A percentile compares a stretch with the other conserved stretches of the same genome.
Conservation (phyloP, 2,797 vertebrate species). For the Halcyon leucocephala region DNA sequence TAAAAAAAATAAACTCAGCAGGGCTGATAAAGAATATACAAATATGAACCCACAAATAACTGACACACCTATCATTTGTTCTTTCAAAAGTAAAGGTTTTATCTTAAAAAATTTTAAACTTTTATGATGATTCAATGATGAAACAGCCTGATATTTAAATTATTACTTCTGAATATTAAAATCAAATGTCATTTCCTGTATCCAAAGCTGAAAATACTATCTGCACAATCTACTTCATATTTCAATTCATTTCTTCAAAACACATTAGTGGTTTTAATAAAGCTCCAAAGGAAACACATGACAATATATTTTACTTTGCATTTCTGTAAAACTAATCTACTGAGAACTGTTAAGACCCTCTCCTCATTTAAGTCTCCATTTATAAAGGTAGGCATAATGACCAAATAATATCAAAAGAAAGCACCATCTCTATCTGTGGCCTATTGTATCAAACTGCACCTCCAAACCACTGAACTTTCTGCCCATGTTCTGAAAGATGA, state of each 20-base stretch:
- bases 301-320: neutral
- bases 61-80: neutral
- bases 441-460: neutral
- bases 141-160: neutral
- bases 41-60: slow-evolving; percentile 9
- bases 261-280: neutral
- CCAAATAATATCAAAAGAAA: neutral
- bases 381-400: neutral
- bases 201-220: neutral
- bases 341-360: neutral
- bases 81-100: neutral
- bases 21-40: neutral
- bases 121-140: neutral
- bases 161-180: slow-evolving; percentile 10
- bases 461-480: neutral
- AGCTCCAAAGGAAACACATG: neutral
- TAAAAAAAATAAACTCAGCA: slow-evolving; percentile 40
- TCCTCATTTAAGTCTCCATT: neutral
- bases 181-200: neutral
- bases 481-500: neutral
- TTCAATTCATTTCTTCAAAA: neutral
- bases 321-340: neutral
- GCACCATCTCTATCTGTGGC: slow-evolving; percentile 35
- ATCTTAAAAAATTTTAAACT: neutral
- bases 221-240: neutral